Conservation (phyloP, 2,113 vertebrate species). For the Peromyscus polionotus region DNA sequence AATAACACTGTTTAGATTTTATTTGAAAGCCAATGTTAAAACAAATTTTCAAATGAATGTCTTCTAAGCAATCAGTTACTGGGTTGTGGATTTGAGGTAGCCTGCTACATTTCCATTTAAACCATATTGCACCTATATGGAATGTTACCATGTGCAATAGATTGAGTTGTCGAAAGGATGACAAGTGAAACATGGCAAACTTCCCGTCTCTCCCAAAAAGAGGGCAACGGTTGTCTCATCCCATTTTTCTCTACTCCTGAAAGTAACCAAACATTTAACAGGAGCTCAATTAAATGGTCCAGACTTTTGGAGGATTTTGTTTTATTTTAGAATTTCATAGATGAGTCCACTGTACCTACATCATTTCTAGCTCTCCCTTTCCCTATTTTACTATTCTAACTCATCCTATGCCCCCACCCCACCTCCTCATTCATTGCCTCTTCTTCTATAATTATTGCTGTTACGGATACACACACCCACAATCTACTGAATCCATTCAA, state of each 20-base stretch:
- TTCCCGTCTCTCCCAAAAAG: neutral
- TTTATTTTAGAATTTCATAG: neutral
- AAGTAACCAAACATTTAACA: neutral
- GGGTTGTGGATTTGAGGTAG: neutral
- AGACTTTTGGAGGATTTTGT: neutral
- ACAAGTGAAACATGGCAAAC: neutral
- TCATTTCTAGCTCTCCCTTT: neutral
- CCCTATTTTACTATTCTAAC: too few relatives aligned
- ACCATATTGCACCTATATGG: neutral
- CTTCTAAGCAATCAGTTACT: conserved; percentile 33
- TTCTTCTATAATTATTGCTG: neutral
- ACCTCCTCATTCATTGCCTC: too few relatives aligned
- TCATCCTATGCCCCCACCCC: neutral
- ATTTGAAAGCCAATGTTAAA: conserved; percentile 59
- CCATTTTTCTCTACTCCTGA: neutral
- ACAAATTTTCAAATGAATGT: conserved; percentile 20
- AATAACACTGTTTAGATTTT: conserved; percentile 53
- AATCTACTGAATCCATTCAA: neutral
- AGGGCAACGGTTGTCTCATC: neutral
- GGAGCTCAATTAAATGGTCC: neutral
- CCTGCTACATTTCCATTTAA: conserved; percentile 44
- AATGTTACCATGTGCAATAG: neutral
- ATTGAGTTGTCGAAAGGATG: neutral
- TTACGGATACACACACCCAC: neutral
- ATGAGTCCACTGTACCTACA: too few relatives aligned